Percentiles rank a stretch among this genome's conserved stretches.
Evolutionary conservation across 2,888 invertebrate species (phyloP).

Genomic region (Drosophila hamatofila): DNA sequence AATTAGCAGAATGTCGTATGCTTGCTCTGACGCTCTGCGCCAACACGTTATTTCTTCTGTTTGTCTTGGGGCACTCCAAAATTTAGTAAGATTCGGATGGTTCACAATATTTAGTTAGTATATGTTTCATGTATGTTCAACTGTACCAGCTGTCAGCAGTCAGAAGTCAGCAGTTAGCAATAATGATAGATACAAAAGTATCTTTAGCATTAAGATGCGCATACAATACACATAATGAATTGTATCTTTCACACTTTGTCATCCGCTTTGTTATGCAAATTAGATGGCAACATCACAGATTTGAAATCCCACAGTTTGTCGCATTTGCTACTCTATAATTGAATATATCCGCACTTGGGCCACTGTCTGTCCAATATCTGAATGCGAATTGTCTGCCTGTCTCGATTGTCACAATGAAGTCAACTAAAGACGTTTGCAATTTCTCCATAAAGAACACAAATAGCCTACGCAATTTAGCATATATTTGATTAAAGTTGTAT

Average conservation of each 20-base stretch:
- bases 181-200: constrained; percentile 23
- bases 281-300: constrained; percentile 36
- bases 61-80: constrained; percentile 21
- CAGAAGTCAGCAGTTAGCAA: neutral
- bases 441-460: constrained; percentile 26
- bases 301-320: constrained; percentile 59
- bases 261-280: constrained; percentile 57
- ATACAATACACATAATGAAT: constrained; percentile 13
- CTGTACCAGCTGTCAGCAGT: constrained; percentile 30
- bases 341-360: constrained; percentile 65
- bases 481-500: constrained; percentile 33
- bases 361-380: constrained; percentile 25
- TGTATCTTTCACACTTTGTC: constrained; percentile 40
- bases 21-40: constrained; percentile 3
- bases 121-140: constrained; percentile 5
- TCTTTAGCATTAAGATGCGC: constrained; percentile 16
- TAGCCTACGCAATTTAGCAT: constrained; percentile 28
- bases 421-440: constrained; percentile 36
- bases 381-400: constrained; percentile 33
- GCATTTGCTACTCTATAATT: constrained; percentile 54
- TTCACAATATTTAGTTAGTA: neutral
- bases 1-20: constrained; percentile 46
- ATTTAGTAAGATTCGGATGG: neutral
- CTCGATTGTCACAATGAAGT: constrained; percentile 20
- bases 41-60: constrained; percentile 29